phyloP scores from a whole-genome alignment of 2,888 invertebrate genomes.

The Poecilus cupreus region DNA sequence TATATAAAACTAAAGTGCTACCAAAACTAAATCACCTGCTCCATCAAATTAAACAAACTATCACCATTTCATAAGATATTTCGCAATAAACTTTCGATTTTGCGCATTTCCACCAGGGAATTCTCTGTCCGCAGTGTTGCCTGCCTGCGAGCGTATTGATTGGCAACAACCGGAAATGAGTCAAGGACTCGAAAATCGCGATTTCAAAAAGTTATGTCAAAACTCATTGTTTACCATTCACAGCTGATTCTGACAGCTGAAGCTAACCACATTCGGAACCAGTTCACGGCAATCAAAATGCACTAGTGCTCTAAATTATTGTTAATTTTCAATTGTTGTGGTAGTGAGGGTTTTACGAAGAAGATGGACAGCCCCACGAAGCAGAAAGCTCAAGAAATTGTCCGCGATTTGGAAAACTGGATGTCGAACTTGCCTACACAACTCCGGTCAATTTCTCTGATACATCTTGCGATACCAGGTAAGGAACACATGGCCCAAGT shows the following conservation, averaged over 20 bases:
- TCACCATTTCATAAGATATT: background rate
- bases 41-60: background rate
- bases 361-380: conserved; percentile 53
- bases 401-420: conserved; percentile 79
- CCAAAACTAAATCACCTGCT: background rate
- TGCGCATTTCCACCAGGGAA: background rate
- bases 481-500: conserved; percentile 64
- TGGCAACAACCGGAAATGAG: conserved; percentile 58
- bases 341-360: background rate
- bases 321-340: conserved; percentile 17
- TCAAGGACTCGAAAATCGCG: conserved; percentile 55
- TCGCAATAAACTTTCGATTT: background rate
- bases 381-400: conserved; percentile 58
- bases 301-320: background rate
- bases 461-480: conserved; percentile 87
- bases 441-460: conserved; percentile 78
- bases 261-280: conserved; percentile 46
- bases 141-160: conserved; percentile 39
- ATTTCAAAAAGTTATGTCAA: conserved; percentile 58
- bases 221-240: conserved; percentile 55
- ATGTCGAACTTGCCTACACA: conserved; percentile 80
- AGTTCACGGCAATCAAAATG: conserved; percentile 24
- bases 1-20: background rate
- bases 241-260: conserved; percentile 56
- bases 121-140: conserved; percentile 16